Conservation (phyloP, 2,113 vertebrate genomes). For the Eulacestoma nigropectus region DNA sequence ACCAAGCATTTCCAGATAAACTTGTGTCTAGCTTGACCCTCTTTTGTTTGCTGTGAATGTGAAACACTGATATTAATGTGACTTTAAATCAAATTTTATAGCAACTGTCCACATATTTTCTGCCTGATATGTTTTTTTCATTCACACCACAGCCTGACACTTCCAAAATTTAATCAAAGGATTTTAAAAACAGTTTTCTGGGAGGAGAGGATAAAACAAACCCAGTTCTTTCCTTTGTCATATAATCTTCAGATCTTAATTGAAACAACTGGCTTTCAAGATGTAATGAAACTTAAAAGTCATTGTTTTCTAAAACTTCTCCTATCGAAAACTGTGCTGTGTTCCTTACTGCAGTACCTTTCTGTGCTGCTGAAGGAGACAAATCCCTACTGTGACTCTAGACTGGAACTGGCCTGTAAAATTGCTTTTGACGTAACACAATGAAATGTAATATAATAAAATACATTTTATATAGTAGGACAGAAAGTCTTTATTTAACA, state of each 20-base stretch:
- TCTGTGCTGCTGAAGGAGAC: background rate
- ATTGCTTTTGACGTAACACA: background rate
- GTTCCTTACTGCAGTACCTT: background rate
- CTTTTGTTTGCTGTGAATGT: background rate
- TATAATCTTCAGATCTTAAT: background rate
- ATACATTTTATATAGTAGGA: background rate
- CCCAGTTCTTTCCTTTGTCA: background rate
- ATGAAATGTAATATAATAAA: background rate
- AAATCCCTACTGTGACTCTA: background rate
- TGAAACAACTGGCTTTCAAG: background rate
- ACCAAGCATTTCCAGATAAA: background rate
- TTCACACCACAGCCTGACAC: background rate
- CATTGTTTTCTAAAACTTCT: background rate
- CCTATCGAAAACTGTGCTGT: background rate
- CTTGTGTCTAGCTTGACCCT: background rate
- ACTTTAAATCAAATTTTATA: background rate
- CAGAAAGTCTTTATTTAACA: background rate
- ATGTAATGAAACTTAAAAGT: background rate
- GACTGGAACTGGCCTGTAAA: background rate
- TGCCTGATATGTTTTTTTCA: background rate
- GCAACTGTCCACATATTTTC: background rate
- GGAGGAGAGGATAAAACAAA: background rate
- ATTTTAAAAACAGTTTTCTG: background rate
- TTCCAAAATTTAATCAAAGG: background rate
- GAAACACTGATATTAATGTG: background rate